These are phyloP conservation scores for Torymus texanus DNA, from an alignment of 2,888 invertebrate genomes.

Conservation along the genomic window DNA sequence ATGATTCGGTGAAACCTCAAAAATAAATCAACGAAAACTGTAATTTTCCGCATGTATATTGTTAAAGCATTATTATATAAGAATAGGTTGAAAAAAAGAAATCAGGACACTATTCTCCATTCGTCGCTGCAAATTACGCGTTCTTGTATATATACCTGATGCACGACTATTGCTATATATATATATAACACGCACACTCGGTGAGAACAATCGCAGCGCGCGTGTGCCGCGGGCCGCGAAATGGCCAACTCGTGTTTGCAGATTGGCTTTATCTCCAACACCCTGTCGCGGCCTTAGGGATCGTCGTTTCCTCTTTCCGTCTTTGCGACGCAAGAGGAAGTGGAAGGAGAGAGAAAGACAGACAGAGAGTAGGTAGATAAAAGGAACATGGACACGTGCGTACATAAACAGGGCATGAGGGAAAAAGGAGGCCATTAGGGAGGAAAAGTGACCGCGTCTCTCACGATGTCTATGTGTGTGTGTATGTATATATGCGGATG, in stretches of 20 bases:
- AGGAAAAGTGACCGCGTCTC: constrained; percentile 38
- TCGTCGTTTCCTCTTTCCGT: constrained; percentile 72
- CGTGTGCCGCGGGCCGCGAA: constrained; percentile 65
- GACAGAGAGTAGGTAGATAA: constrained; percentile 29
- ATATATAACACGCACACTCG: too few relatives aligned
- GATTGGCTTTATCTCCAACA: constrained; percentile 73
- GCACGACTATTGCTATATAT: not conserved
- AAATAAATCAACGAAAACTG: too few relatives aligned
- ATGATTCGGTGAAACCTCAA: too few relatives aligned
- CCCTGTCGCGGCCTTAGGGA: constrained; percentile 67
- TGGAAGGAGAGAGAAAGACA: constrained; percentile 25
- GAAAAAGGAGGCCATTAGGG: constrained; percentile 46
- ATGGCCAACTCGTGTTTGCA: constrained; percentile 75
- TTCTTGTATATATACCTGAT: not conserved
- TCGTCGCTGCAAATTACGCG: not conserved
- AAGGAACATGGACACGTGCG: constrained; percentile 29
- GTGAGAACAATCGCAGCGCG: not conserved
- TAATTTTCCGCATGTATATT: too few relatives aligned
- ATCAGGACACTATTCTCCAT: not conserved
- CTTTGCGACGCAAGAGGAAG: constrained; percentile 8
- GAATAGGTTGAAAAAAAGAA: too few relatives aligned
- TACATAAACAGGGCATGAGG: not conserved
- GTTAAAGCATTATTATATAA: too few relatives aligned
- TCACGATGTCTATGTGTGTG: too few relatives aligned
- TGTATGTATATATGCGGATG: constrained; percentile 9